phyloP scores from a whole-genome alignment of 2,888 invertebrate species.

The Dyspetes luteomarginatus region DNA sequence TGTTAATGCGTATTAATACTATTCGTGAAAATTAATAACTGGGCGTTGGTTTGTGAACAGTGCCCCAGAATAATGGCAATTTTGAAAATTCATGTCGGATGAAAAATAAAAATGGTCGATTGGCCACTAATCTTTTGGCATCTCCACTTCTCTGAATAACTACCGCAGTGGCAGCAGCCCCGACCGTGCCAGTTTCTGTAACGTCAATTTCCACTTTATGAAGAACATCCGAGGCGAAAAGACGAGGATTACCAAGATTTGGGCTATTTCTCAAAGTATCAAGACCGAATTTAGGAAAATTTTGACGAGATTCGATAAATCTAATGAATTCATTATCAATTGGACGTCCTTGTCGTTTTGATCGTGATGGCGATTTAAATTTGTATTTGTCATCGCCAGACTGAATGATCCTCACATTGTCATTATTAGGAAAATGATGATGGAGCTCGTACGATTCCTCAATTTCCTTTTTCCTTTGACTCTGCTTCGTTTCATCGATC shows the following conservation, averaged over 20 bases:
- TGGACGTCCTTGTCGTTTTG: slow-evolving; percentile 72
- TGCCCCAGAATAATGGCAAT: slow-evolving; percentile 89
- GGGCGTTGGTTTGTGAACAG: slow-evolving; percentile 86
- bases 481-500: too few relatives aligned
- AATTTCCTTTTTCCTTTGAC: background rate
- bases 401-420: slow-evolving; percentile 42
- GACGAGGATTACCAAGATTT: slow-evolving; percentile 85
- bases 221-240: slow-evolving; percentile 87
- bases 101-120: slow-evolving; percentile 90
- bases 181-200: slow-evolving; percentile 89
- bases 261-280: slow-evolving; percentile 79
- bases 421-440: slow-evolving; percentile 3
- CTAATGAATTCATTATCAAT: slow-evolving; percentile 73
- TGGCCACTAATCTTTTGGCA: slow-evolving; percentile 84
- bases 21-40: slow-evolving; percentile 68
- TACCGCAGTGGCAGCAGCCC: slow-evolving; percentile 87
- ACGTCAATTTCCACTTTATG: slow-evolving; percentile 88
- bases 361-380: slow-evolving; percentile 66
- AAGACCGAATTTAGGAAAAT: slow-evolving; percentile 74
- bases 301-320: slow-evolving; percentile 68
- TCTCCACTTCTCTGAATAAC: slow-evolving; percentile 86
- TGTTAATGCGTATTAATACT: too few relatives aligned
- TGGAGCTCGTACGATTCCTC: slow-evolving; percentile 26
- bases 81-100: slow-evolving; percentile 88
- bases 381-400: slow-evolving; percentile 51